These are phyloP conservation scores for Semicossyphus pulcher DNA, from an alignment of 2,113 vertebrate genomes.

Conservation along the genomic window DNA sequence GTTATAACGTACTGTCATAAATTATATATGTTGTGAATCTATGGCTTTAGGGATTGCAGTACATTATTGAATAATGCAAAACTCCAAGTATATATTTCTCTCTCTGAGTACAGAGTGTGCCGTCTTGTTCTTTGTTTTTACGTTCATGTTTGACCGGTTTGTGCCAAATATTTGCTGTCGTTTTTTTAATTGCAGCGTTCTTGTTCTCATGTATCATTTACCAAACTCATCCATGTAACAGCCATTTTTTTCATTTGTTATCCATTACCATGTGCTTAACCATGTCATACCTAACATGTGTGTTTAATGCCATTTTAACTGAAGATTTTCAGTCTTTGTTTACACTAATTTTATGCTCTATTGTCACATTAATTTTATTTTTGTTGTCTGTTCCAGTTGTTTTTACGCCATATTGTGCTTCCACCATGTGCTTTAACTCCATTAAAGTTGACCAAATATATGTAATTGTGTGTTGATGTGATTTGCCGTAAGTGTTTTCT, in stretches of 20 bases:
- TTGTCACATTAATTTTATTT: constrained; percentile 4
- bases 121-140: background rate
- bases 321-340: constrained; percentile 17
- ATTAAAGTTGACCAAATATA: constrained; percentile 68
- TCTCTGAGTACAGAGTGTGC: background rate
- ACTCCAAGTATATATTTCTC: background rate
- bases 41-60: constrained; percentile 1
- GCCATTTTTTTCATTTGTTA: constrained; percentile 35
- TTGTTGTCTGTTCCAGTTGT: constrained; percentile 22
- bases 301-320: constrained; percentile 19
- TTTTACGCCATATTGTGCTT: constrained; percentile 32
- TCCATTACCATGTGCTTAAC: constrained; percentile 27
- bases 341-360: constrained; percentile 18
- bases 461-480: constrained; percentile 54
- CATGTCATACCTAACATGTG: constrained; percentile 8
- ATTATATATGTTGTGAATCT: background rate
- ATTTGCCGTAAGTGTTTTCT: constrained; percentile 29
- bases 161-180: constrained; percentile 40
- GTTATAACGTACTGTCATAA: constrained; percentile 1
- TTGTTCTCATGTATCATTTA: constrained; percentile 9
- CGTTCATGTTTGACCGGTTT: constrained; percentile 7
- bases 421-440: constrained; percentile 34
- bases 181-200: constrained; percentile 15
- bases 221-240: constrained; percentile 21
- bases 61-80: constrained; percentile 3